These are phyloP conservation scores for Dufourea novaeangliae DNA, from an alignment of 1,140 invertebrate genomes.

Conservation along the genomic window DNA sequence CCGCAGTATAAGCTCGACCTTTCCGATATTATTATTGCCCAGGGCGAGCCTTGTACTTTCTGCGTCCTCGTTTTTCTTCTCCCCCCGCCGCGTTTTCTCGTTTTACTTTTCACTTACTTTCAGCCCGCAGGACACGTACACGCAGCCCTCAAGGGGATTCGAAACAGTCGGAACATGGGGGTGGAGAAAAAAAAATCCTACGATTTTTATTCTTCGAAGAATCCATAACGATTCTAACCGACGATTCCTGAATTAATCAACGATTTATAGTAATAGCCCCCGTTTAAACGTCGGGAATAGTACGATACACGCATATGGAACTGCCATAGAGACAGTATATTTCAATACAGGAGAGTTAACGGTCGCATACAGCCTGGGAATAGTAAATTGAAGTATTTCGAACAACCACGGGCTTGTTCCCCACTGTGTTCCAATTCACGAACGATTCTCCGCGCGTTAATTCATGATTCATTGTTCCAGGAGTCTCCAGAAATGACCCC, in stretches of 20 bases:
- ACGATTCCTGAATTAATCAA: conserved; percentile 33
- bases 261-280: background rate
- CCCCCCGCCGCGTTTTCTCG: conserved; percentile 38
- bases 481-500: no score
- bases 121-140: conserved; percentile 48
- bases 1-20: conserved; percentile 66
- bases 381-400: background rate
- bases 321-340: background rate
- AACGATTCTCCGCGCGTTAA: background rate
- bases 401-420: background rate
- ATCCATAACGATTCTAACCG: background rate
- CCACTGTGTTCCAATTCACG: no score
- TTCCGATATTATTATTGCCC: conserved; percentile 71
- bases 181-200: background rate
- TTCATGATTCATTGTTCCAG: background rate
- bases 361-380: background rate
- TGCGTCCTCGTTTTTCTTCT: conserved; percentile 64
- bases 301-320: background rate
- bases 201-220: conserved; percentile 18
- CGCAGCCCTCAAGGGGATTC: background rate
- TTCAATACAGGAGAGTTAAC: background rate
- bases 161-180: background rate
- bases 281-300: background rate
- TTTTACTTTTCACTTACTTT: conserved; percentile 65
- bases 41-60: conserved; percentile 59